Evolutionary conservation across 2,888 invertebrate species (phyloP).

Genomic region (Lasioglossum zephyrum): DNA sequence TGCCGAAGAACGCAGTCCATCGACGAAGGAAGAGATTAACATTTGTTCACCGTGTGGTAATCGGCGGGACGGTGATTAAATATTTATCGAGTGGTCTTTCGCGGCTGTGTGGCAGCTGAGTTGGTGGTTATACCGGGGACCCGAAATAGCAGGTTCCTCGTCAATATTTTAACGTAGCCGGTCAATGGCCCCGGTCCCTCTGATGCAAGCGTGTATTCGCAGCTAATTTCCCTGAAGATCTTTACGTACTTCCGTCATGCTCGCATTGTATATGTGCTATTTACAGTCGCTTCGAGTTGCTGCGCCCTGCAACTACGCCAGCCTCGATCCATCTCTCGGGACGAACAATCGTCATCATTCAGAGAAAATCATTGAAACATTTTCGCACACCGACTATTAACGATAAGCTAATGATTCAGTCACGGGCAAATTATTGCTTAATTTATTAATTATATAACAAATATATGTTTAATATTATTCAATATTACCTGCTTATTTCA

Average conservation of each 20-base stretch:
- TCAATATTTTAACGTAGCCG: constrained; percentile 68
- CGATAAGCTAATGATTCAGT: too few species aligned
- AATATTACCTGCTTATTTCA: too few species aligned
- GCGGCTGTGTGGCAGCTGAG: constrained; percentile 16
- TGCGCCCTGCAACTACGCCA: not conserved
- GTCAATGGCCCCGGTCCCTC: constrained; percentile 54
- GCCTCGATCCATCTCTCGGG: not conserved
- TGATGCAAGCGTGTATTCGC: constrained; percentile 52
- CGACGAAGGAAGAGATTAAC: not conserved
- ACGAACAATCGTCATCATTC: not conserved
- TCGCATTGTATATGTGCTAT: constrained; percentile 8
- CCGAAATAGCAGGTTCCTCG: constrained; percentile 66
- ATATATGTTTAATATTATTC: too few species aligned
- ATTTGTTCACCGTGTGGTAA: not conserved
- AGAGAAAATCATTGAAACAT: not conserved
- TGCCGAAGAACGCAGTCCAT: too few species aligned
- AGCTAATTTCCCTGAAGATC: constrained; percentile 57
- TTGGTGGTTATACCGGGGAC: constrained; percentile 56
- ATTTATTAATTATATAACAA: too few species aligned
- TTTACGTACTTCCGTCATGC: constrained; percentile 34
- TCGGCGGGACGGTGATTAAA: constrained; percentile 39
- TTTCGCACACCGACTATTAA: not conserved
- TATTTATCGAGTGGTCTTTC: constrained; percentile 57
- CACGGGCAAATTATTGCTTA: too few species aligned
- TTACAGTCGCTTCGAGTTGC: not conserved